These are phyloP conservation scores for Apomyelois bistriatella DNA, from an alignment of 2,888 invertebrate genomes.

Conservation along the genomic window DNA sequence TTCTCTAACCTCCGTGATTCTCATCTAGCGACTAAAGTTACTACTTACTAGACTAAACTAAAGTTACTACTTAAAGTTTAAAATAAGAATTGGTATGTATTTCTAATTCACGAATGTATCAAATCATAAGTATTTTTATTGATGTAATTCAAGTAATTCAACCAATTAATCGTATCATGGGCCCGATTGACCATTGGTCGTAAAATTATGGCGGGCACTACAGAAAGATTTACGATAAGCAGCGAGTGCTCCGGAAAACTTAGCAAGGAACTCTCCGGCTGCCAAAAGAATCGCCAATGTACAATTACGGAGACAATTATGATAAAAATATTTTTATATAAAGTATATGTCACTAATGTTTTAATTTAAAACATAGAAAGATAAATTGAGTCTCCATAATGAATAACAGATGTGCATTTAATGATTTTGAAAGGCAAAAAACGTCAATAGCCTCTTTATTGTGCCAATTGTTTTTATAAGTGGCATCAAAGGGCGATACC, in stretches of 20 bases:
- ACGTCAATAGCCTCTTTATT: background rate
- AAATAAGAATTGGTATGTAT: no score
- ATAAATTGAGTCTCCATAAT: no score
- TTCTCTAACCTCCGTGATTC: no score
- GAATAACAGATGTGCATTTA: no score
- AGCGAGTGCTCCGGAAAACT: conserved; percentile 61
- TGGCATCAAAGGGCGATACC: background rate
- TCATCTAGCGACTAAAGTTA: no score
- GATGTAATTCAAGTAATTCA: background rate
- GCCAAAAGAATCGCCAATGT: conserved; percentile 66
- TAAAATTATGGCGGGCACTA: conserved; percentile 14
- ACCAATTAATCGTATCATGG: background rate
- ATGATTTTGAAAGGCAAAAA: no score
- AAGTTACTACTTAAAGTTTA: no score
- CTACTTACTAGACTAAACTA: no score
- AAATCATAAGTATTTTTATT: background rate
- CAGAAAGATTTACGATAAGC: conserved; percentile 61
- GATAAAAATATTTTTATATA: conserved; percentile 1
- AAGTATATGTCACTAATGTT: background rate
- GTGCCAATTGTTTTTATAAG: background rate
- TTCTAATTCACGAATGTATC: background rate
- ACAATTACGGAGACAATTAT: background rate
- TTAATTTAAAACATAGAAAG: no score
- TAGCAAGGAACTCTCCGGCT: conserved; percentile 49
- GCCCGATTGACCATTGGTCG: conserved; percentile 14